Percentiles rank a stretch among this genome's conserved stretches.
These are phyloP conservation scores for Drosophila barbarae DNA, from an alignment of 2,888 invertebrate species.

Conservation along the genomic window DNA sequence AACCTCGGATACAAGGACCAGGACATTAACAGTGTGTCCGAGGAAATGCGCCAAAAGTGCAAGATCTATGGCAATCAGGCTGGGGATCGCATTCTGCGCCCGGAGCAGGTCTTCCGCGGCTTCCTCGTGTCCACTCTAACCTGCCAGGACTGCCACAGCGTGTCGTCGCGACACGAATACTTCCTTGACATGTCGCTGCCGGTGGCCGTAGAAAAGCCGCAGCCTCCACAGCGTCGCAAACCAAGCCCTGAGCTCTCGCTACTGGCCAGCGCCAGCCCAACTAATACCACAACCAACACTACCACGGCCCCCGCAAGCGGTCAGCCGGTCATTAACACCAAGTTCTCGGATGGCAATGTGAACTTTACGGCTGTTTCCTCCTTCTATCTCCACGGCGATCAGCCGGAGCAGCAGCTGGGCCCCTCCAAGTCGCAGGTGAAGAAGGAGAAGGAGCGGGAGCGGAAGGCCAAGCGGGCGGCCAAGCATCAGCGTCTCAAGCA, in stretches of 20 bases:
- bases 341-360: constrained; percentile 40
- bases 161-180: constrained; percentile 92
- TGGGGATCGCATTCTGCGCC: constrained; percentile 86
- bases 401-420: constrained; percentile 44
- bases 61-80: constrained; percentile 92
- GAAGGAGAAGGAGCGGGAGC: constrained; percentile 82
- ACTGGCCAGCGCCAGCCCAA: neutral
- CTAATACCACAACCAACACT: neutral
- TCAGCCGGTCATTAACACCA: constrained; percentile 41
- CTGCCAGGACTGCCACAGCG: constrained; percentile 93
- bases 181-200: constrained; percentile 97
- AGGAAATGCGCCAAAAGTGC: constrained; percentile 86
- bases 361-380: constrained; percentile 44
- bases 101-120: constrained; percentile 96
- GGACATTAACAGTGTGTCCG: constrained; percentile 88
- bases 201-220: constrained; percentile 87
- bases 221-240: constrained; percentile 84
- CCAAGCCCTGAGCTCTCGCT: constrained; percentile 76
- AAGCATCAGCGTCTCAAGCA: constrained; percentile 73
- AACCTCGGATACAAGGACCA: constrained; percentile 88
- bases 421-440: constrained; percentile 83
- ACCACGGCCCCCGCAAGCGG: constrained; percentile 4
- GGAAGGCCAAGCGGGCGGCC: constrained; percentile 79
- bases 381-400: constrained; percentile 61
- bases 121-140: constrained; percentile 92